phyloP scores from a whole-genome alignment of 2,888 invertebrate species.

The Coenonympha glycerion region DNA sequence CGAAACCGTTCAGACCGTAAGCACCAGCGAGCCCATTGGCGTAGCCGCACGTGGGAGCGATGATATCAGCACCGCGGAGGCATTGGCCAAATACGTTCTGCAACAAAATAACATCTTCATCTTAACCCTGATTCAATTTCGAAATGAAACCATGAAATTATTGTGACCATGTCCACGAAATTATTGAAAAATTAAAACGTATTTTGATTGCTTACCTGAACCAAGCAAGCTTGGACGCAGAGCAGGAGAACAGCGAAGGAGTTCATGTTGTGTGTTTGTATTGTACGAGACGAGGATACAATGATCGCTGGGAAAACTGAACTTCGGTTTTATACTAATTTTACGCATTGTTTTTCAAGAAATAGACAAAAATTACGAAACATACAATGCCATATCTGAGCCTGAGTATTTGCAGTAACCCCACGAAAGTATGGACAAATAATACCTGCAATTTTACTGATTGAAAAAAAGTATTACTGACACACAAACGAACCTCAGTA shows the following conservation, averaged over 20 bases:
- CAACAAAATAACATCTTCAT: background rate
- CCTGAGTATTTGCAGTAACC: too few relatives aligned
- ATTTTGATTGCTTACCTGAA: conserved; percentile 41
- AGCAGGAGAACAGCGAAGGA: conserved; percentile 34
- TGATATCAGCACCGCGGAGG: conserved; percentile 6
- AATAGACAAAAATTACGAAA: too few relatives aligned
- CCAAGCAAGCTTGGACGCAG: conserved; percentile 43
- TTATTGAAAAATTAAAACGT: too few relatives aligned
- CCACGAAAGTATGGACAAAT: too few relatives aligned
- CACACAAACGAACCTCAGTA: too few relatives aligned
- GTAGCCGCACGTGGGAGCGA: conserved; percentile 22
- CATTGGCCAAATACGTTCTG: background rate
- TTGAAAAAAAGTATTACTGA: too few relatives aligned
- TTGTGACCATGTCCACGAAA: too few relatives aligned
- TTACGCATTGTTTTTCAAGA: too few relatives aligned
- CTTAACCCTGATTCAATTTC: background rate
- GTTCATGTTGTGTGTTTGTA: conserved; percentile 32
- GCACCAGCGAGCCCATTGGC: background rate
- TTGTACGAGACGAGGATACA: conserved; percentile 2
- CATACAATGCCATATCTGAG: too few relatives aligned
- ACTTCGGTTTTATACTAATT: too few relatives aligned
- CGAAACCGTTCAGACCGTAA: background rate
- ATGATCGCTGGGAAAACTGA: background rate
- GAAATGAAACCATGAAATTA: too few relatives aligned
- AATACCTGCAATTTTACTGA: too few relatives aligned